Percentiles rank a stretch among this genome's conserved stretches.
phyloP scores from a whole-genome alignment of 2,888 invertebrate species.

The Sepiola atlantica region DNA sequence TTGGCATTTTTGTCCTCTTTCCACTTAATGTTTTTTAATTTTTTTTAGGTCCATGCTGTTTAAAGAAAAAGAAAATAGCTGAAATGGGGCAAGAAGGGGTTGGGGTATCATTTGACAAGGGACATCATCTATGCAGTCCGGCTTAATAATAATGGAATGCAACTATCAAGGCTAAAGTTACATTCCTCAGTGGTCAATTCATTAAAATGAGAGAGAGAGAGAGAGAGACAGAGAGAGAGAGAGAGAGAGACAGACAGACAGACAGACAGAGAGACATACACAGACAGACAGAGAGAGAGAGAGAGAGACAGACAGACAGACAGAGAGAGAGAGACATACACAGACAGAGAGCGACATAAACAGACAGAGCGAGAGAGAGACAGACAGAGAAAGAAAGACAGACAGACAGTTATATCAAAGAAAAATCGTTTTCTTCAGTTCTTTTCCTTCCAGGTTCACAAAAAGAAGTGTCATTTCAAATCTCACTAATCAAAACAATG shows the following conservation, averaged over 20 bases:
- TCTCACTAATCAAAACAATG: not conserved
- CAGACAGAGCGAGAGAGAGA: no score
- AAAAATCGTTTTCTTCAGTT: no score
- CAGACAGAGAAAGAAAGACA: not conserved
- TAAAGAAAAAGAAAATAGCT: not conserved
- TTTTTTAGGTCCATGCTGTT: not conserved
- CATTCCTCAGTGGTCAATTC: not conserved
- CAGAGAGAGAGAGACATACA: not conserved
- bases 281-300: no score
- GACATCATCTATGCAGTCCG: not conserved
- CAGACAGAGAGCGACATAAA: no score
- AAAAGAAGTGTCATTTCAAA: not conserved
- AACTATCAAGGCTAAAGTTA: not conserved
- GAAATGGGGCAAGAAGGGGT: not conserved
- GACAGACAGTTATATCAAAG: not conserved
- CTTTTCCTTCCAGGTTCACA: not conserved
- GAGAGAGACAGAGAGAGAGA: fast-evolving
- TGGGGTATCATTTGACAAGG: not conserved
- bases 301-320: not conserved
- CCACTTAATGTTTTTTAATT: not conserved
- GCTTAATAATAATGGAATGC: not conserved
- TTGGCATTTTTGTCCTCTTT: not conserved
- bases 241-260: not conserved
- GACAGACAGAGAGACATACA: no score
- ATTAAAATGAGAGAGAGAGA: not conserved